Evolutionary conservation across 2,113 vertebrate genomes (phyloP).

Genomic region (Phyllostomus hastatus): DNA sequence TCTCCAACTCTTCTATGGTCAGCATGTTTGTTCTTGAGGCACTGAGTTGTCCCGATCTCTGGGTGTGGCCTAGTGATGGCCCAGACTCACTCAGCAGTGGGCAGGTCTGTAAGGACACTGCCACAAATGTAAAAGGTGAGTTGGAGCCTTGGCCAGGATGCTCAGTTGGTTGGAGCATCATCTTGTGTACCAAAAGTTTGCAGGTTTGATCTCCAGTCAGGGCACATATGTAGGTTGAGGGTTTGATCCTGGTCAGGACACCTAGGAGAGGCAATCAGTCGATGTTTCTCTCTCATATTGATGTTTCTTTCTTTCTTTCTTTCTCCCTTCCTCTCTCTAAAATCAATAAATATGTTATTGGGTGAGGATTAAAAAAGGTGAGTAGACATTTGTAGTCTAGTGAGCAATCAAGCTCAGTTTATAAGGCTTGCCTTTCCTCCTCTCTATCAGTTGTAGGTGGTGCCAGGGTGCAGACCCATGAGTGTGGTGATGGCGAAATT

Average conservation of each 20-base stretch:
- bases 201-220: neutral
- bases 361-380: neutral
- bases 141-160: no score
- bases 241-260: neutral
- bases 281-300: neutral
- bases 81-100: neutral
- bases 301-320: neutral
- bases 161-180: no score
- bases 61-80: neutral
- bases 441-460: neutral
- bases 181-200: no score
- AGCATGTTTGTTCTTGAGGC: conserved; percentile 92
- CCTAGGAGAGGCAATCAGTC: neutral
- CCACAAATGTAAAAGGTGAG: neutral
- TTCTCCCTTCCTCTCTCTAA: neutral
- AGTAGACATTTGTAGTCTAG: neutral
- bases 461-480: neutral
- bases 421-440: neutral
- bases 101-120: neutral
- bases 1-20: conserved; percentile 92
- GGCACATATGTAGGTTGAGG: neutral
- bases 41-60: conserved; percentile 88
- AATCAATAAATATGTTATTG: neutral
- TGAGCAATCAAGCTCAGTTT: neutral
- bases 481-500: no score